These are phyloP conservation scores for Amblyopsis hoosieri DNA, from an alignment of 2,797 vertebrate genomes.

Conservation along the genomic window DNA sequence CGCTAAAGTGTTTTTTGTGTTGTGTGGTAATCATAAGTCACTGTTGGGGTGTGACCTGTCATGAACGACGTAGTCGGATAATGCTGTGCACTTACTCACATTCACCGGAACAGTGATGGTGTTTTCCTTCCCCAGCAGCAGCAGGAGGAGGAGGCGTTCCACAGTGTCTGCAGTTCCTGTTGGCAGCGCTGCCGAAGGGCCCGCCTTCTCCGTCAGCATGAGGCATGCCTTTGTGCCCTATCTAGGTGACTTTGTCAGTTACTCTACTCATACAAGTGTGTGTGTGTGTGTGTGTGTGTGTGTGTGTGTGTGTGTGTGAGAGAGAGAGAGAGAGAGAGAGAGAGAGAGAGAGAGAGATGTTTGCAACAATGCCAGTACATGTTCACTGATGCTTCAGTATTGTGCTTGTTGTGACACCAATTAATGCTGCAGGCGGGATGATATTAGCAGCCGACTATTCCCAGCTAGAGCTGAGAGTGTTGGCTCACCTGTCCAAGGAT, in stretches of 20 bases:
- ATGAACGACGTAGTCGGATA: background rate
- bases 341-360: too few species aligned
- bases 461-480: constrained; percentile 91
- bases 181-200: constrained; percentile 65
- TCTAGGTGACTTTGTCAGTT: constrained; percentile 76
- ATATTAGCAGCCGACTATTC: constrained; percentile 96
- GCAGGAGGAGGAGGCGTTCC: constrained; percentile 40
- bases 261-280: background rate
- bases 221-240: constrained; percentile 95
- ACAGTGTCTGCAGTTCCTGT: constrained; percentile 40
- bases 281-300: background rate
- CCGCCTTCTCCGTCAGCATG: constrained; percentile 91
- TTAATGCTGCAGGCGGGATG: constrained; percentile 82
- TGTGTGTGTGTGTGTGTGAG: background rate
- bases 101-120: background rate
- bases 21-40: too few species aligned
- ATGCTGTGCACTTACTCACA: background rate
- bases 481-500: constrained; percentile 92
- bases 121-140: constrained; percentile 38
- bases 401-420: constrained; percentile 8
- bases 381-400: background rate
- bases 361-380: background rate
- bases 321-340: too few species aligned
- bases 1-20: too few species aligned
- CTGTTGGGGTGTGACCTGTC: too few species aligned